Conservation (phyloP, 2,797 vertebrate genomes). For the Chaetodon trifasciatus region DNA sequence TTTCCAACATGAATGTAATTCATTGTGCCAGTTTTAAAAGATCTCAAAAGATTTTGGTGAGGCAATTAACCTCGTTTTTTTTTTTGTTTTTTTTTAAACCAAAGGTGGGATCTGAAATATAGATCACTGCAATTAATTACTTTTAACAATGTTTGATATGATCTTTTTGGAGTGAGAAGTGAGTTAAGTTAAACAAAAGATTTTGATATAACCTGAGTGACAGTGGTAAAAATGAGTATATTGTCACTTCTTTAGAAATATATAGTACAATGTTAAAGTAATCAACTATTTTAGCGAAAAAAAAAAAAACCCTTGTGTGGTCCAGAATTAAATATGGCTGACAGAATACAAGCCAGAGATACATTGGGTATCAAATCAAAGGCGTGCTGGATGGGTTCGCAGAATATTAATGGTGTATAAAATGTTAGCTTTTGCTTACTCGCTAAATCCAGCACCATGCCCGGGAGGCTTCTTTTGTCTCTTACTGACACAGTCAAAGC, state of each 20-base stretch:
- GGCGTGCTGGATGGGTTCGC: conserved; percentile 34
- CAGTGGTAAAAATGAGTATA: not conserved
- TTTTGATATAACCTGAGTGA: conserved; percentile 48
- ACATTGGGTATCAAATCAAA: conserved; percentile 52
- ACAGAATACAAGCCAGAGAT: conserved; percentile 47
- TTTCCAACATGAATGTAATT: conserved; percentile 35
- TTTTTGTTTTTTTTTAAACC: conserved; percentile 48
- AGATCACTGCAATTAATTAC: conserved; percentile 58
- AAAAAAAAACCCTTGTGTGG: not conserved
- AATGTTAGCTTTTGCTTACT: conserved; percentile 51
- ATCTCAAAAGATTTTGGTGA: conserved; percentile 50
- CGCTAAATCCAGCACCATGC: conserved; percentile 34
- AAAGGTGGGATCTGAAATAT: conserved; percentile 51
- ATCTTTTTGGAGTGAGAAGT: conserved; percentile 49
- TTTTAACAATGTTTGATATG: conserved; percentile 32
- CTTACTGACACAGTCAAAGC: conserved; percentile 30
- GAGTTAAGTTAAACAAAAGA: conserved; percentile 62
- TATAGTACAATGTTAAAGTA: conserved; percentile 40
- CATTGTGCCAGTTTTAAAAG: conserved; percentile 42
- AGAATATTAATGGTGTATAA: conserved; percentile 54
- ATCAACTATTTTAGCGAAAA: conserved; percentile 40
- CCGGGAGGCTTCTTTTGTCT: not conserved
- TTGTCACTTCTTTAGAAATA: conserved; percentile 26
- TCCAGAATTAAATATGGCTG: conserved; percentile 40
- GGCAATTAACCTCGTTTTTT: conserved; percentile 65